Evolutionary conservation across 2,113 vertebrate genomes (phyloP), one percentile per base, ranked within the genome.

Genomic region (Bufo bufo): DNA sequence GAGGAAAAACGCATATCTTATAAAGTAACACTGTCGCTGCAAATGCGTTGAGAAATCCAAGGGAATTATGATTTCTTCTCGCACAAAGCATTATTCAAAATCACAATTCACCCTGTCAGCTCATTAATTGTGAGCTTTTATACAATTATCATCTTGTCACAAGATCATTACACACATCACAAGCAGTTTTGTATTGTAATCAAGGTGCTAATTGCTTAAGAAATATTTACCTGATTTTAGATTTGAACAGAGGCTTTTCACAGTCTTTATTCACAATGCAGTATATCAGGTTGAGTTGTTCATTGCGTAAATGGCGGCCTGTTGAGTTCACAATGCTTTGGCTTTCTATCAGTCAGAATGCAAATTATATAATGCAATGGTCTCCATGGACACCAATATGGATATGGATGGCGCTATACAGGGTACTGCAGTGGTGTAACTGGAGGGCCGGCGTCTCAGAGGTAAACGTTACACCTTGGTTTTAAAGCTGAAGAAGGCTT

Each of bases 61-160:
- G 63, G 58, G 65, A 83, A 88, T 88, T 83, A 77, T 50, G 69
- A 6, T 52, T 77, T 83, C 65, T 88, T 65, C 20, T 47, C 9
- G 16, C 54, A 16, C 56, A 7, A n/a, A 87, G 47, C 59, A 66
- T 66, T 71, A 69, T 82, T 81, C n/a, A 63, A n/a, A 63, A 82
- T 82, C 12, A 50, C 69, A 82, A 61, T 87, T 47, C 20, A 33
- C 20, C 13, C 58, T 78, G 58, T 54, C 59, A 20, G 13, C 56
- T 23, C 78, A 78, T 61, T 65, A 66, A 47, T 33, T 65, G 13
- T 11, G n/a, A 54, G 59, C 58, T 77, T 85, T 59, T 82, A 74
- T 59, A 83, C 20, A 77, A 77, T 88, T 52, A 88, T 58, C 19
- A 65, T 75, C 80, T 77, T 83, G 71, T 88, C 54, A 77, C 3